Evolutionary conservation across 2,797 vertebrate species (phyloP).

Genomic region (Hyperoplus immaculatus): DNA sequence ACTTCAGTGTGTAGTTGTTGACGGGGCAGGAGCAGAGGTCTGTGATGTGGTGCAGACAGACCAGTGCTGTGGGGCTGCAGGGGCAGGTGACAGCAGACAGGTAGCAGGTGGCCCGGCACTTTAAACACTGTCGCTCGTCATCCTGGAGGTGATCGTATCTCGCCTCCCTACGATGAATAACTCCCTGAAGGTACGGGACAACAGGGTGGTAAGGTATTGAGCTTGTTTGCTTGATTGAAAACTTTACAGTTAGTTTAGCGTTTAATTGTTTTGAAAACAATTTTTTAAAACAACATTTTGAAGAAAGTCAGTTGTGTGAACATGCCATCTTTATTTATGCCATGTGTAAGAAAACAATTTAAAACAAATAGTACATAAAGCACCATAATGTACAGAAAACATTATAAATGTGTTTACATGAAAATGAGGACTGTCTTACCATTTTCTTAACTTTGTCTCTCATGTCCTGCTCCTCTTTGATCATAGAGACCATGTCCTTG

Average conservation of each 20-base stretch:
- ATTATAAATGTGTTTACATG: no score
- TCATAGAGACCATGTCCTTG: conserved; percentile 94
- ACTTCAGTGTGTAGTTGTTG: conserved; percentile 92
- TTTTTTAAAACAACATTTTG: background rate
- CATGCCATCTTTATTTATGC: background rate
- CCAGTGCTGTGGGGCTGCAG: conserved; percentile 89
- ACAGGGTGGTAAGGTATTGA: background rate
- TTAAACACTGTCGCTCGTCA: conserved; percentile 95
- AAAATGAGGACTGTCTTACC: conserved; percentile 80
- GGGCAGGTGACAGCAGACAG: conserved; percentile 94
- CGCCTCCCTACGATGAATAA: conserved; percentile 85
- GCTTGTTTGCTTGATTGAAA: background rate
- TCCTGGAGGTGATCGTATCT: conserved; percentile 94
- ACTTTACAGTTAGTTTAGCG: conserved; percentile 2
- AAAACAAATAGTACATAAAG: background rate
- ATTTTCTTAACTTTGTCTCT: conserved; percentile 90
- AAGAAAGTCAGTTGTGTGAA: background rate
- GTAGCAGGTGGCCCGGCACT: conserved; percentile 97
- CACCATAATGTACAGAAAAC: background rate
- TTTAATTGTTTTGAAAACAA: no score
- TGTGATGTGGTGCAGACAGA: conserved; percentile 91
- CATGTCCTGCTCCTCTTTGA: conserved; percentile 89
- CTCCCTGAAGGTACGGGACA: conserved; percentile 83
- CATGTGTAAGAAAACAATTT: background rate
- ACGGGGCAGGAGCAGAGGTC: conserved; percentile 92